Conservation (phyloP, 2,888 invertebrate genomes). For the Tenthredo scrophulariae region DNA sequence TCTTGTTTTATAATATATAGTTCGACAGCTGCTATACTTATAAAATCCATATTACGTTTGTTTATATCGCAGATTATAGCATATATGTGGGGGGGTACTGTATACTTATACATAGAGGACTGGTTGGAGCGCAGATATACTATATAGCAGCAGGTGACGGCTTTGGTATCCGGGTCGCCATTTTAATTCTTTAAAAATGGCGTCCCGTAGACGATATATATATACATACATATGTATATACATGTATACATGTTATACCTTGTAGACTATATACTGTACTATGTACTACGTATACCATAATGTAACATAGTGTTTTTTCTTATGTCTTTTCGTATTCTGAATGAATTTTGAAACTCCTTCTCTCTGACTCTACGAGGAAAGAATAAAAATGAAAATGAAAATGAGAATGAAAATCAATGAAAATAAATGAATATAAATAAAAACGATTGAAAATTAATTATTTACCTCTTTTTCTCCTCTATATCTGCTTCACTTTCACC, state of each 20-base stretch:
- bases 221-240: not conserved
- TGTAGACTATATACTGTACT: not conserved
- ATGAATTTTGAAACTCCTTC: not conserved
- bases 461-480: not conserved
- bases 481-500: not conserved
- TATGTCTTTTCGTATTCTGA: not conserved
- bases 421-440: too few species aligned
- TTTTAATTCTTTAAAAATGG: constrained; percentile 18
- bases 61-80: too few species aligned
- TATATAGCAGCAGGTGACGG: not conserved
- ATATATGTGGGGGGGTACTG: too few species aligned
- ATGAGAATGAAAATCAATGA: not conserved
- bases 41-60: too few species aligned
- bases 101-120: not conserved
- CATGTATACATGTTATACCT: not conserved
- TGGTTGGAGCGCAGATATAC: not conserved
- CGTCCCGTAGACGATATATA: not conserved
- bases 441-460: not conserved
- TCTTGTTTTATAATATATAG: too few species aligned
- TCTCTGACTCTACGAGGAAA: too few species aligned
- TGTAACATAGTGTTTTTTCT: too few species aligned
- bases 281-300: too few species aligned
- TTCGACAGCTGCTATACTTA: too few species aligned
- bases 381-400: not conserved
- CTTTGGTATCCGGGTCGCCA: constrained; percentile 3